Base-by-base conservation (phyloP, 1,140 invertebrate species). In the Drosophila sp. region DNA sequence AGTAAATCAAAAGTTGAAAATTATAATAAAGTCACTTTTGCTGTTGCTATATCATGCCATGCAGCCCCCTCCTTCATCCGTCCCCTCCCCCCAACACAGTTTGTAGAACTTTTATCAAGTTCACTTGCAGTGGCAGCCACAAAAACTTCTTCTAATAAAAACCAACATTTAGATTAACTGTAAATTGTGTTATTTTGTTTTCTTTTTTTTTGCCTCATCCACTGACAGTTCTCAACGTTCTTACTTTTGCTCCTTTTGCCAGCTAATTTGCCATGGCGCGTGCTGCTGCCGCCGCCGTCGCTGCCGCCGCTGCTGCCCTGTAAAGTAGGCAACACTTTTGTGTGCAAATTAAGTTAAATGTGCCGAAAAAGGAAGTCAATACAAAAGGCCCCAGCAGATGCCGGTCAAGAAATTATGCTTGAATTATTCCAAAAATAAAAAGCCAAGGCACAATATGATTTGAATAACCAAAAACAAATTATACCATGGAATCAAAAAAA, bases 1-100 rank as follows among this genome's bases (percentile, higher is more conserved):
- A 80, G 84, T 89, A 89, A 89, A 89, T 89, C 84, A 89, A 89
- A 89, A 89, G 84, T 89, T 89, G 80, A 80, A 89, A 89, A 89
- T 89, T 89, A 89, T 89, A 89, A 89, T 89, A 89, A 89, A 89
- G 80, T 89, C 80, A 80, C 84, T 89, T 84, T 76, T 84, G 77
- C 68, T 79, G 76, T 80, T 66, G 72, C 76, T 86, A 86, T 86
- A 86, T 87, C 83, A 86, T 86, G 72, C 50, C 27, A 47, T 47
- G 4, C 41, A 0, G 7, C 1, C 10, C 40, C 27, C 11, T 4
- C 33, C 3, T 56, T 11, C 0, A 3, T 4, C 25, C 33, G 35
- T 10, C 0, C 29, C 10, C 0, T 4, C 23, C 61, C 0, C 30
- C 7, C 1, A 4, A 23, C 61, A 44, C 29, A 38, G 67, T 64